Conservation (phyloP, 2,113 vertebrate species). For the Panurus biarmicus region DNA sequence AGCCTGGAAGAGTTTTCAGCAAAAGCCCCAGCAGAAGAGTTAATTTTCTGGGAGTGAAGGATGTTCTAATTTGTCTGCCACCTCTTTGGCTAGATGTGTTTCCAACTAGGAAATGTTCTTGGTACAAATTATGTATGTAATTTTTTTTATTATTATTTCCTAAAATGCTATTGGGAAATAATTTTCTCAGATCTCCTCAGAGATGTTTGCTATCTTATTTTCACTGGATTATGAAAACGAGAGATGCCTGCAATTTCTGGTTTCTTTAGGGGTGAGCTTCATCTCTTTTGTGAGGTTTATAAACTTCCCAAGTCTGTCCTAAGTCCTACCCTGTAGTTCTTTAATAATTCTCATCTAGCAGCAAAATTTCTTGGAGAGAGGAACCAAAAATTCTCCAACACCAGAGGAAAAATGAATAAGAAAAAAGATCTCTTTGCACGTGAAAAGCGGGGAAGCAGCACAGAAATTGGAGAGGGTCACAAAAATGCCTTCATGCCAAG, state of each 20-base stretch:
- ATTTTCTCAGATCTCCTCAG: background rate
- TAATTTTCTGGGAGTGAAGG: background rate
- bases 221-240: background rate
- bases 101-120: background rate
- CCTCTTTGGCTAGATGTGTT: background rate
- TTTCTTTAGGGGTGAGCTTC: background rate
- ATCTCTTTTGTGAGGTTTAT: background rate
- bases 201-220: background rate
- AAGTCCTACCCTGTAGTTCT: background rate
- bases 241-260: background rate
- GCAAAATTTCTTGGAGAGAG: background rate
- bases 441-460: background rate
- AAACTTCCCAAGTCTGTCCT: background rate
- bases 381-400: background rate
- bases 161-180: background rate
- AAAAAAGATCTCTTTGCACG: background rate
- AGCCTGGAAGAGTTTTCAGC: background rate
- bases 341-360: background rate
- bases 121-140: background rate
- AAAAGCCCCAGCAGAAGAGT: background rate
- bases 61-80: background rate
- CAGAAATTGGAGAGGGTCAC: background rate
- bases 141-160: background rate
- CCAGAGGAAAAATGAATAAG: fast-evolving
- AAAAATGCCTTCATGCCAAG: background rate